Base-by-base conservation (phyloP, 2,797 vertebrate genomes). In the Dipus sagitta region DNA sequence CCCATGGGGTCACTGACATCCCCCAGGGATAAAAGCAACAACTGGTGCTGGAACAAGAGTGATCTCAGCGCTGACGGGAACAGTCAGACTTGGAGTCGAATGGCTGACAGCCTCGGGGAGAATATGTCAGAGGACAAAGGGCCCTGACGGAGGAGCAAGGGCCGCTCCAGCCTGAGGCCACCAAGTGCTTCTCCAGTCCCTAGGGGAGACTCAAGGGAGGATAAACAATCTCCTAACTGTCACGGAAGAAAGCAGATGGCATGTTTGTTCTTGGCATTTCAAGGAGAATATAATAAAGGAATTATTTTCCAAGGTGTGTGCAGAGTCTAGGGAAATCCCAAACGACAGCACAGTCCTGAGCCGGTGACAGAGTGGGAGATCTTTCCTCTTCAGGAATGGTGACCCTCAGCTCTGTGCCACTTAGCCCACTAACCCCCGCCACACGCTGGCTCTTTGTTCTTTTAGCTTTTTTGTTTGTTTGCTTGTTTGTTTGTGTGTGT, bases 101-200 rank as follows among this genome's bases (percentile, higher is more conserved):
- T 0, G n/a, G 38, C 3, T 28, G 74, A 23, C 60, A 54, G 30
- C 2, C 52, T 6, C 0, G 3, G 60, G n/a, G 42, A 12, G 38
- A 18, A 12, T 20, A 38, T 26, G 28, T 78, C 23, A 24, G 38
- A 68, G 88, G n/a, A 60, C 64, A 32, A 62, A 2, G 6, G 17
- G 5, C 58, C 38, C 30, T 52, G 34, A 30, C 26, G 21, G 30
- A 67, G 24, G 58, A 17, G 6, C n/a, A 6, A 38, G 38, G 30
- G 6, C 54, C n/a, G 30, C 23, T 85, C 60, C 8, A 2, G 26
- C 70, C 67, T 34, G 32, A 32, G 21, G 89, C 38, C 8, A n/a
- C 23, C 17, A n/a, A 0, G n/a, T 34, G 26, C 38, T 85, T 58
- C 62, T 67, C 34, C 38, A 67, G 15, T 18, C 13, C 24, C 20